Percentiles rank a stretch among this genome's conserved stretches.
These are phyloP conservation scores for Oryzias curvinotus DNA, from an alignment of 2,113 vertebrate genomes.

Conservation along the genomic window DNA sequence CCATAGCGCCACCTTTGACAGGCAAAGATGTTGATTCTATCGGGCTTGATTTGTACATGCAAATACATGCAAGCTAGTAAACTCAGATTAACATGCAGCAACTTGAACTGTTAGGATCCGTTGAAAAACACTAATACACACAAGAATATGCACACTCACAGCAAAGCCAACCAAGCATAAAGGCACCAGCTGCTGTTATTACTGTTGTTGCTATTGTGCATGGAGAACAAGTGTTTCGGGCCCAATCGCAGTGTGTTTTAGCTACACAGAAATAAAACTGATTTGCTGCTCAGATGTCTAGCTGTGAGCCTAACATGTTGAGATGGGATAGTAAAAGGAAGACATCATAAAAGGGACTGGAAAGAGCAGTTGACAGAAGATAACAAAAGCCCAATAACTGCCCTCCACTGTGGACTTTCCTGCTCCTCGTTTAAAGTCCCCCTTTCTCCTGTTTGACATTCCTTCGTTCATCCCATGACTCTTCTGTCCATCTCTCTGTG, in stretches of 20 bases:
- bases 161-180: neutral
- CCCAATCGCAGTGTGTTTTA: conserved; percentile 11
- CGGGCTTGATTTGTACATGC: conserved; percentile 4
- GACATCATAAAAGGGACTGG: neutral
- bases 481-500: conserved; percentile 41
- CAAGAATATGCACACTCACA: conserved; percentile 17
- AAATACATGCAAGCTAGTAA: conserved; percentile 22
- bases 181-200: conserved; percentile 28
- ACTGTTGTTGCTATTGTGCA: conserved; percentile 4
- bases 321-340: neutral
- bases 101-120: conserved; percentile 19
- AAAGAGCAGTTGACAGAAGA: conserved; percentile 2
- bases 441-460: conserved; percentile 9
- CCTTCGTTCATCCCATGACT: conserved; percentile 12
- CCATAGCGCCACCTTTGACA: conserved; percentile 7
- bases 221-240: conserved; percentile 13
- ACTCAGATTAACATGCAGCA: conserved; percentile 13
- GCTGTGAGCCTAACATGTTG: conserved; percentile 1
- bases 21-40: conserved; percentile 29
- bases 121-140: conserved; percentile 6
- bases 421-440: conserved; percentile 16
- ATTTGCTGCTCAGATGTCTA: neutral
- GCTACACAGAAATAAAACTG: neutral
- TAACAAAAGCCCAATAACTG: neutral
- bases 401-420: conserved; percentile 2